Evolutionary conservation across 2,888 invertebrate genomes (phyloP), one percentile per base, ranked within the genome.

Genomic region (Torymus texanus): DNA sequence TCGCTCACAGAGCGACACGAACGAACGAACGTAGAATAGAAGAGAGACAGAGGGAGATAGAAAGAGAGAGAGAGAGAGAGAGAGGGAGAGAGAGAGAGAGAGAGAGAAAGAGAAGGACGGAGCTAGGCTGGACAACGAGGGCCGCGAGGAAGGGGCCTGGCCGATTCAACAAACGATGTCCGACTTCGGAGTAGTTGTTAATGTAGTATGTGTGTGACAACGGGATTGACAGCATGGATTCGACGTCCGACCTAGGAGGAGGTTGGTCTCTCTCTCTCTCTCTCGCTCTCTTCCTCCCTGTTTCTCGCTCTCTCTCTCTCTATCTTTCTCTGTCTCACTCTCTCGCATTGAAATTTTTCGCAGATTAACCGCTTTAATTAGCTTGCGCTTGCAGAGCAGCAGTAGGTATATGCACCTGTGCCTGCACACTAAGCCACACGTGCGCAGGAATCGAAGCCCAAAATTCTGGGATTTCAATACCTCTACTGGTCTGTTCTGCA

Each of bases 171-270:
- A 88, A 90, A 89, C 88, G 89, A 88, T 89, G 88, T 87, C 88
- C 88, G 88, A 87, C 89, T 89, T 89, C 86, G 73, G 87, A 89
- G 88, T 90, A 88, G 88, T 88, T 89, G 89, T 89, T 89, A 89
- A 90, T 88, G 90, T 90, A 90, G 90, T 90, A 89, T 90, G 90
- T 90, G 90, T 90, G 90, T 88, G 88, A 90, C 90, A 88, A 89
- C 89, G 90, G 86, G 88, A 90, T 90, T 90, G 89, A 88, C 90
- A 90, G 88, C 89, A 90, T 90, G 90, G 89, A 89, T 89, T 72
- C 72, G 77, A 88, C 89, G 88, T 87, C 88, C 85, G 87, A 89
- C 88, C 89, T 88, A 87, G 89, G 89, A 89, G 89, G 90, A 90
- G 90, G 90, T 90, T 89, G 85, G 90, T 90, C 86, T 78, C 63